These are phyloP conservation scores for Crocallis elinguaria DNA, from an alignment of 2,888 invertebrate species.

Conservation along the genomic window DNA sequence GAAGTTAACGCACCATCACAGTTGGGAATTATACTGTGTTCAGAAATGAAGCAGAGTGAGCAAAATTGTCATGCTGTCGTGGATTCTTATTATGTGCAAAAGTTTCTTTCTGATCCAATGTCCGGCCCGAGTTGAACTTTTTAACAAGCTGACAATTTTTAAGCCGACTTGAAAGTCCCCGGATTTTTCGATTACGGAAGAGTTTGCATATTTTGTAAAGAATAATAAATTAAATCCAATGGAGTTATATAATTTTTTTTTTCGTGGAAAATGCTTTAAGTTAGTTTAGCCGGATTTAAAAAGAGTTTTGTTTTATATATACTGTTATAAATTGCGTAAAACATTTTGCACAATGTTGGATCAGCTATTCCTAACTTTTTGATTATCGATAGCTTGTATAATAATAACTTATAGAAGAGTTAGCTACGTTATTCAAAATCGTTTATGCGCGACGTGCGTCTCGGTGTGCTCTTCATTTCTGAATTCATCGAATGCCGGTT, in stretches of 20 bases:
- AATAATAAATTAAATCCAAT: slow-evolving; percentile 22
- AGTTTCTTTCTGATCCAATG: slow-evolving; percentile 22
- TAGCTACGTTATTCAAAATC: too few species aligned
- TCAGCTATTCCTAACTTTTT: too few species aligned
- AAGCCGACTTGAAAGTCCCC: slow-evolving; percentile 26
- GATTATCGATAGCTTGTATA: too few species aligned
- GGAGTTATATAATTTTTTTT: slow-evolving; percentile 26
- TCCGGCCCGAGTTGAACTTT: slow-evolving; percentile 22
- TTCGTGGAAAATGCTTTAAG: slow-evolving; percentile 15
- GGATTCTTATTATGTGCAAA: slow-evolving; percentile 10
- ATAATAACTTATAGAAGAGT: too few species aligned
- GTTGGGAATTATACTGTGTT: not conserved
- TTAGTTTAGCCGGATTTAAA: slow-evolving; percentile 13
- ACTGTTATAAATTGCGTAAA: not conserved
- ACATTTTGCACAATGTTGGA: too few species aligned
- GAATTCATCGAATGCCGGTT: slow-evolving; percentile 35
- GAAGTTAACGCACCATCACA: too few species aligned
- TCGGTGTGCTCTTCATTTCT: too few species aligned
- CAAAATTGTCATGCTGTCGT: not conserved
- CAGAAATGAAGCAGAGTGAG: not conserved
- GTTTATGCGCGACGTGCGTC: too few species aligned
- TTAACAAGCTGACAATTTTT: slow-evolving; percentile 32
- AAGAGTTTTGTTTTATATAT: slow-evolving; percentile 6
- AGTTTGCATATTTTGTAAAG: slow-evolving; percentile 19
- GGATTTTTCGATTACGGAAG: slow-evolving; percentile 11